phyloP scores from a whole-genome alignment of 1,140 invertebrate genomes.

The Chironomus tepperi region DNA sequence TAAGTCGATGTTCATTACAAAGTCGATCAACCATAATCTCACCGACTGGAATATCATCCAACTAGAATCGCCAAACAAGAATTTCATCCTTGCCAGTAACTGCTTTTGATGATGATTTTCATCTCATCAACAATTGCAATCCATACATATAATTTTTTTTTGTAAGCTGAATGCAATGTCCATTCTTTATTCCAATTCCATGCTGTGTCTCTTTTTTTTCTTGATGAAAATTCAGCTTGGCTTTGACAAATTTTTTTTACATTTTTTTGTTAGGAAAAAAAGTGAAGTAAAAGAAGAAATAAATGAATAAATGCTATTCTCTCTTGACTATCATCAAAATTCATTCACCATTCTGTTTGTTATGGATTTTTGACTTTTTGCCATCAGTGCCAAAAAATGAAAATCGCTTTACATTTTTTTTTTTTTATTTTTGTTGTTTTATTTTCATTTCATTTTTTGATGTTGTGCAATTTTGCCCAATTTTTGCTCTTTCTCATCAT shows the following conservation, averaged over 20 bases:
- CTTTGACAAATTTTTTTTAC: background rate
- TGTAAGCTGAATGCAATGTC: background rate
- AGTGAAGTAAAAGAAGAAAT: background rate
- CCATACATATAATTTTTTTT: too few relatives aligned
- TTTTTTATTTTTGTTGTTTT: background rate
- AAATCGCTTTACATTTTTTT: background rate
- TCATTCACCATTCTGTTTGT: background rate
- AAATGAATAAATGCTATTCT: too few relatives aligned
- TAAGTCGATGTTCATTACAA: too few relatives aligned
- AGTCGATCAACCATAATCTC: too few relatives aligned
- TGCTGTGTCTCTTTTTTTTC: background rate
- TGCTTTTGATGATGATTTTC: too few relatives aligned
- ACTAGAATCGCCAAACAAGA: too few relatives aligned
- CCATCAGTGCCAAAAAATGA: background rate
- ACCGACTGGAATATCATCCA: too few relatives aligned
- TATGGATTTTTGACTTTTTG: background rate
- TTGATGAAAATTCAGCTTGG: background rate
- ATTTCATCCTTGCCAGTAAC: too few relatives aligned
- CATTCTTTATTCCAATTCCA: background rate
- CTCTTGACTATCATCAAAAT: background rate
- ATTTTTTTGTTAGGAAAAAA: too few relatives aligned
- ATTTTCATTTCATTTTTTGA: too few relatives aligned
- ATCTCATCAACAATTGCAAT: too few relatives aligned
- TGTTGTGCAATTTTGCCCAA: background rate
- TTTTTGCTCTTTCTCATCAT: background rate